Evolutionary conservation across 2,113 vertebrate genomes (phyloP).

Genomic region (Tylochromis polylepis): DNA sequence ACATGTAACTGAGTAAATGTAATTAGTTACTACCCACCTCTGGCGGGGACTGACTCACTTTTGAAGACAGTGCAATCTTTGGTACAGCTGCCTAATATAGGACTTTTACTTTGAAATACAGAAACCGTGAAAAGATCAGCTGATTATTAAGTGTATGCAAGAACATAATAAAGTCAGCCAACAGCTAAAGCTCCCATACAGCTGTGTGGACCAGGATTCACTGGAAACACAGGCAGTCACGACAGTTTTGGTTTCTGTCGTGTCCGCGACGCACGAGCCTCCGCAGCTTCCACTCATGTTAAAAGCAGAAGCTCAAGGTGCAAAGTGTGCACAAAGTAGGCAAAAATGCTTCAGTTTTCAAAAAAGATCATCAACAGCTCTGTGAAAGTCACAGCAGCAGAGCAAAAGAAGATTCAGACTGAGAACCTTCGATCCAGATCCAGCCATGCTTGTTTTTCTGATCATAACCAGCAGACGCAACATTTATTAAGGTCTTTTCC

Average conservation of each 20-base stretch:
- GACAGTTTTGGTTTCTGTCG: accelerated
- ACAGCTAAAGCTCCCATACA: not conserved
- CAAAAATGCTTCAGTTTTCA: not conserved
- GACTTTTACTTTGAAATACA: not conserved
- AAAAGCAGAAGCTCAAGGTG: not conserved
- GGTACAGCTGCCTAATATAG: accelerated
- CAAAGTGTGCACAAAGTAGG: not conserved
- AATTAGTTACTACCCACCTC: too few relatives aligned
- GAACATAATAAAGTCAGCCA: not conserved
- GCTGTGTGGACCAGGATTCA: not conserved
- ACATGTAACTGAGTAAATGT: too few relatives aligned
- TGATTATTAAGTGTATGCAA: accelerated
- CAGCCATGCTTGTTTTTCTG: not conserved
- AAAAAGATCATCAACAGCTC: not conserved
- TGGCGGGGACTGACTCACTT: not conserved
- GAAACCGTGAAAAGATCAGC: not conserved
- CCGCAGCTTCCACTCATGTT: not conserved
- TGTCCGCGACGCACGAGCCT: not conserved
- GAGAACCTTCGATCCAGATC: too few relatives aligned
- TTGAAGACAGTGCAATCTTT: not conserved
- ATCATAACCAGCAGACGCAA: not conserved
- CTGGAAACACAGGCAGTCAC: accelerated
- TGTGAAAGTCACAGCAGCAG: not conserved
- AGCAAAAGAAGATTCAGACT: too few relatives aligned
- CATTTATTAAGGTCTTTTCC: not conserved